Percentiles rank a stretch among this genome's conserved stretches.
Evolutionary conservation across 2,113 vertebrate species (phyloP).

Genomic region (Opisthocomus hoazin): DNA sequence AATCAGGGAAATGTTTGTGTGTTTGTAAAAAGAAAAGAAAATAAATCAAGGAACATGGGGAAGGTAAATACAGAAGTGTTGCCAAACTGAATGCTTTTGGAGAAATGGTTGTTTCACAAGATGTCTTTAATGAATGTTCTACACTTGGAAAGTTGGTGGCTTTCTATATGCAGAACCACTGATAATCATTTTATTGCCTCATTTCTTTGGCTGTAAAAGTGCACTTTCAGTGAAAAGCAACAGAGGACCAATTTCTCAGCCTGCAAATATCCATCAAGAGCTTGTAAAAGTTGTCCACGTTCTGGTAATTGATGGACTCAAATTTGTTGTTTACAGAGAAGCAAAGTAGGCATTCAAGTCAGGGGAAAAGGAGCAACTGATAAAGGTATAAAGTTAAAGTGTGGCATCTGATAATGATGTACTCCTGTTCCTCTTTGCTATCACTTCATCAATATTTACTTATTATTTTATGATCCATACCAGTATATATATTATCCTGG

Average conservation of each 20-base stretch:
- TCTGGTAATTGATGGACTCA: background rate
- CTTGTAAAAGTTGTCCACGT: conserved; percentile 12
- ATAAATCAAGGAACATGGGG: background rate
- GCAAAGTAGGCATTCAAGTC: background rate
- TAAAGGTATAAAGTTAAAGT: background rate
- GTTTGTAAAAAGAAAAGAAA: background rate
- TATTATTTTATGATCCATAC: background rate
- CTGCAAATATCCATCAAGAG: conserved; percentile 9
- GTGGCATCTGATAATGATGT: background rate
- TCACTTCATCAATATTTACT: background rate
- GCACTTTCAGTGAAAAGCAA: background rate
- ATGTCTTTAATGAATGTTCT: background rate
- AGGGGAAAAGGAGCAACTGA: background rate
- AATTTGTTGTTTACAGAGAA: conserved; percentile 10
- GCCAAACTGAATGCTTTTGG: background rate
- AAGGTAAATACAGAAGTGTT: background rate
- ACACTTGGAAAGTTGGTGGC: background rate
- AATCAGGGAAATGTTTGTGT: background rate
- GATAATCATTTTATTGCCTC: background rate
- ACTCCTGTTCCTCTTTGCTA: background rate
- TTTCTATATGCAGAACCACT: background rate
- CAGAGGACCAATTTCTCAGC: background rate
- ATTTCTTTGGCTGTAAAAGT: background rate
- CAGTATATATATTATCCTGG: background rate
- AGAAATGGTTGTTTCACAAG: background rate